These are phyloP conservation scores for Amyelois transitella DNA, from an alignment of 1,140 invertebrate genomes.

Conservation along the genomic window DNA sequence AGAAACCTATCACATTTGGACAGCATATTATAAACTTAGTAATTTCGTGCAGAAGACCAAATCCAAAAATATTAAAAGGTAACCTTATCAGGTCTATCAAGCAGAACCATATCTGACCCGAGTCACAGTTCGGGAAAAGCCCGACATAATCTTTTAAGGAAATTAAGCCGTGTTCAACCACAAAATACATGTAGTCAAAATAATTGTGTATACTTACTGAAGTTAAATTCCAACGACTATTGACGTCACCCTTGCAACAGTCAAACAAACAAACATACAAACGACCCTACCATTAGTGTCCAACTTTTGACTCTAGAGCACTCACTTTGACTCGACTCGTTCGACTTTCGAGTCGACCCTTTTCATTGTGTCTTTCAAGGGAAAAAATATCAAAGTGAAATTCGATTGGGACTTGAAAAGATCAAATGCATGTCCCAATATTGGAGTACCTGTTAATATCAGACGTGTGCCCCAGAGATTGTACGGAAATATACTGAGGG, in stretches of 20 bases:
- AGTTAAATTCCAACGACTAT: background rate
- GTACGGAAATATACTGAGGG: background rate
- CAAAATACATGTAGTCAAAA: too few relatives aligned
- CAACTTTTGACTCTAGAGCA: constrained; percentile 10
- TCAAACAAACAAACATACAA: constrained; percentile 3
- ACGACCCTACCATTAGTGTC: constrained; percentile 20
- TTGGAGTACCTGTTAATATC: constrained; percentile 37
- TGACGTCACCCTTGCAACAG: background rate
- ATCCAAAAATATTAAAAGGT: too few relatives aligned
- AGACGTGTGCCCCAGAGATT: constrained; percentile 2
- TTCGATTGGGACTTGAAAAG: constrained; percentile 65
- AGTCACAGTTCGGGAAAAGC: too few relatives aligned
- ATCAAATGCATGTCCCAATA: constrained; percentile 49
- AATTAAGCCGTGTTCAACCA: too few relatives aligned
- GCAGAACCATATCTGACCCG: too few relatives aligned
- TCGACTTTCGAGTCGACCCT: constrained; percentile 31
- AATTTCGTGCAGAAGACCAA: too few relatives aligned
- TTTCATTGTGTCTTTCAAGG: constrained; percentile 46
- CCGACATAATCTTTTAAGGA: too few relatives aligned
- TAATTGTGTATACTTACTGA: too few relatives aligned
- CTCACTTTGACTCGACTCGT: constrained; percentile 47
- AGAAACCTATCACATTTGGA: too few relatives aligned
- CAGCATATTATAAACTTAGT: too few relatives aligned
- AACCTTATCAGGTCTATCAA: too few relatives aligned
- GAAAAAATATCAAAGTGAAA: constrained; percentile 54